phyloP scores from a whole-genome alignment of 2,888 invertebrate genomes.

The Xestia c-nigrum region DNA sequence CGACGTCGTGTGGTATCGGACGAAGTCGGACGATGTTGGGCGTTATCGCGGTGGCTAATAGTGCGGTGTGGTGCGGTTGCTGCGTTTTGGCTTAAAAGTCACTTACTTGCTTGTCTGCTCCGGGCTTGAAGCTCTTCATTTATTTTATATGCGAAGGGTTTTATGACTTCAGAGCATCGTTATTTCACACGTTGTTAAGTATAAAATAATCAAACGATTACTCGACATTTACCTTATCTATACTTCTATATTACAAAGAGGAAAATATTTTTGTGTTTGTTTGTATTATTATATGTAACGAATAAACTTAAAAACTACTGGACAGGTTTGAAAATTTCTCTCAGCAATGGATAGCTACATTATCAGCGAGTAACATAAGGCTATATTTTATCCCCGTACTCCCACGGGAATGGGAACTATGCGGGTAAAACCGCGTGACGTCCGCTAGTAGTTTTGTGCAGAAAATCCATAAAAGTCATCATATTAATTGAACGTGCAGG shows the following conservation, averaged over 20 bases:
- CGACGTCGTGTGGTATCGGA: conserved; percentile 27
- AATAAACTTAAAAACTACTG: too few species aligned
- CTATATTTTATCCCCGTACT: too few species aligned
- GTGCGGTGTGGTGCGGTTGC: conserved; percentile 22
- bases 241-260: too few species aligned
- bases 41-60: conserved; percentile 2
- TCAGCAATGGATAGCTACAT: not conserved
- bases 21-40: conserved; percentile 20
- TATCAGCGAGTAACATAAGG: too few species aligned
- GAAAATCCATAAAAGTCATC: not conserved
- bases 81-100: conserved; percentile 17
- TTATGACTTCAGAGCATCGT: not conserved
- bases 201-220: not conserved
- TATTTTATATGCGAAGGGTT: not conserved
- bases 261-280: too few species aligned
- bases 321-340: too few species aligned
- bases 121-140: not conserved
- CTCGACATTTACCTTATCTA: too few species aligned
- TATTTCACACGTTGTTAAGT: not conserved
- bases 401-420: too few species aligned
- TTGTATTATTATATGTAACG: too few species aligned
- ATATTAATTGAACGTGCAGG: not conserved
- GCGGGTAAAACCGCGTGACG: too few species aligned
- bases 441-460: not conserved
- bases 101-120: conserved; percentile 17